Conservation (phyloP, 2,888 invertebrate genomes). For the Hydroisotoma schaefferi region DNA sequence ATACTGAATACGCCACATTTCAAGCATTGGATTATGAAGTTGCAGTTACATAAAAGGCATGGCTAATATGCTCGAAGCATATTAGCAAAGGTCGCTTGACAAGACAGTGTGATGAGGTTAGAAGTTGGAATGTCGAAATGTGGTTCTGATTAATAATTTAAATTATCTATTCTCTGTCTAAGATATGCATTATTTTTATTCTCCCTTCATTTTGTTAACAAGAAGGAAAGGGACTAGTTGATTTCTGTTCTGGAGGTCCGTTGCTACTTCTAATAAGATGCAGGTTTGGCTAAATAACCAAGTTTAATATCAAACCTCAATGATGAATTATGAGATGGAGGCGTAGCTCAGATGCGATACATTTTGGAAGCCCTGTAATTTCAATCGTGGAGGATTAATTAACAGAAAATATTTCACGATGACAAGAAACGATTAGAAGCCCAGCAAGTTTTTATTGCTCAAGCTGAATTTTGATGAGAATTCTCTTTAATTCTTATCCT, state of each 20-base stretch:
- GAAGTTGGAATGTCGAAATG: no score
- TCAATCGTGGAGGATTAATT: constrained; percentile 42
- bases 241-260: constrained; percentile 11
- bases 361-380: constrained; percentile 38
- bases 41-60: no score
- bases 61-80: no score
- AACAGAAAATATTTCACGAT: constrained; percentile 45
- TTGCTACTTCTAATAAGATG: no score
- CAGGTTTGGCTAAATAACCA: no score
- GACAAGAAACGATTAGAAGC: constrained; percentile 37
- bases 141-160: background rate
- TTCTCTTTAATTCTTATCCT: background rate
- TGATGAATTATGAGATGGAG: constrained; percentile 42
- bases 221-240: constrained; percentile 33
- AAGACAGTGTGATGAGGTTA: background rate
- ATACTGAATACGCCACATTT: no score
- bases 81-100: no score
- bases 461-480: constrained; percentile 6
- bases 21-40: no score
- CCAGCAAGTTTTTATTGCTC: constrained; percentile 36
- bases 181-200: no score
- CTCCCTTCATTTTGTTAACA: no score
- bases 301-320: constrained; percentile 9
- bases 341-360: constrained; percentile 30
- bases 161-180: background rate